phyloP scores from a whole-genome alignment of 2,113 vertebrate genomes.

The Lethenteron reissneri region DNA sequence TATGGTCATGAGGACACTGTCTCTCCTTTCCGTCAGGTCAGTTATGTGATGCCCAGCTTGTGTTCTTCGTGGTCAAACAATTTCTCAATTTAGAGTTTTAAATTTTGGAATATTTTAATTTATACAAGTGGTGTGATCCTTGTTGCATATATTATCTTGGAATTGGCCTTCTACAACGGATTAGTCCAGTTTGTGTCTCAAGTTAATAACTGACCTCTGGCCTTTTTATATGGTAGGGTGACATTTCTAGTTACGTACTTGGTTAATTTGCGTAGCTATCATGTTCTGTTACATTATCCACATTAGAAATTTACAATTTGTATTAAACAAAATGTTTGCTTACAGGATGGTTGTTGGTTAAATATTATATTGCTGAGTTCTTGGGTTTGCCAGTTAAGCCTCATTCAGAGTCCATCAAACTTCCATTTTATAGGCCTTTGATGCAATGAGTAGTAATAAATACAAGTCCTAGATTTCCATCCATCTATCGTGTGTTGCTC shows the following conservation, averaged over 20 bases:
- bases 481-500: no score
- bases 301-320: background rate
- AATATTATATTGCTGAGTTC: background rate
- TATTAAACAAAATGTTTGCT: background rate
- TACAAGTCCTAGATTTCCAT: no score
- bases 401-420: no score
- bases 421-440: no score
- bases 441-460: no score
- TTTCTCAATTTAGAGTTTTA: background rate
- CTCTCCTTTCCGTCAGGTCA: slow-evolving; percentile 68
- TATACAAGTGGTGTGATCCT: background rate
- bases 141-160: background rate
- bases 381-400: no score
- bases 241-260: background rate
- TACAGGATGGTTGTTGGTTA: background rate
- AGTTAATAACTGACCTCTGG: no score
- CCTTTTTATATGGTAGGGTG: background rate
- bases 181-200: no score
- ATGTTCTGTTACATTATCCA: slow-evolving; percentile 9
- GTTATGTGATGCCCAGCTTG: background rate
- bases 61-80: background rate
- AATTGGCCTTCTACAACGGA: background rate
- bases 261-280: background rate
- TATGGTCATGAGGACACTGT: slow-evolving; percentile 93
- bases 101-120: background rate